Conservation (phyloP, 2,797 vertebrate genomes). For the Parauchenoglanis punctatus region DNA sequence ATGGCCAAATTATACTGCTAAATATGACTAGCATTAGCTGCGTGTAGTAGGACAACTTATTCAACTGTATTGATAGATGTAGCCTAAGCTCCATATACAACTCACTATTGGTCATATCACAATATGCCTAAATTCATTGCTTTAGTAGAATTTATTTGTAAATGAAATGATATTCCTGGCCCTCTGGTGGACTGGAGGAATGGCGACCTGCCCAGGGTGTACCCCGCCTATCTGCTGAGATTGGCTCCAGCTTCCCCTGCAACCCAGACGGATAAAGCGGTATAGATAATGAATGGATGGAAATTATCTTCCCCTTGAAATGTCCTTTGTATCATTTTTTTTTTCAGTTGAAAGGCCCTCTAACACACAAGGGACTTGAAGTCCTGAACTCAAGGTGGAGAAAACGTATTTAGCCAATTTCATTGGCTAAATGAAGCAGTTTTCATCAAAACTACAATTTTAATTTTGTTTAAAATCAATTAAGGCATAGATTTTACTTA, state of each 20-base stretch:
- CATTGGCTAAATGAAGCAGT: no score
- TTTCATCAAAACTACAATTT: no score
- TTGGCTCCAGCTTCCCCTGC: no score
- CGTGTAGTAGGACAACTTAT: neutral
- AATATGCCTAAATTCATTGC: conserved; percentile 2
- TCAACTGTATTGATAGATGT: neutral
- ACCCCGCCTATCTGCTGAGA: no score
- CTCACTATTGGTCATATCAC: neutral
- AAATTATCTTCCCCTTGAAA: neutral
- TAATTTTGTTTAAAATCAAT: no score
- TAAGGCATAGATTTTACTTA: no score
- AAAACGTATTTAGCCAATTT: no score
- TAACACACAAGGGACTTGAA: neutral
- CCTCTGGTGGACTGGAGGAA: no score
- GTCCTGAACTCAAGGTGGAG: no score
- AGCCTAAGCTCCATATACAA: neutral
- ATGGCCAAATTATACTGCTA: neutral
- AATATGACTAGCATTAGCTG: neutral
- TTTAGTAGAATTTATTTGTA: conserved; percentile 5
- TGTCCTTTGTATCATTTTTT: neutral
- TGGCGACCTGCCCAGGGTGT: no score
- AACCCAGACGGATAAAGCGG: no score
- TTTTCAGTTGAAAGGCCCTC: neutral
- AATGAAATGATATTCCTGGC: neutral
- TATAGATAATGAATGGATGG: no score